Evolutionary conservation across 2,797 vertebrate species (phyloP), one percentile per base, ranked within the genome.

Genomic region (Euphonia xanthogaster): DNA sequence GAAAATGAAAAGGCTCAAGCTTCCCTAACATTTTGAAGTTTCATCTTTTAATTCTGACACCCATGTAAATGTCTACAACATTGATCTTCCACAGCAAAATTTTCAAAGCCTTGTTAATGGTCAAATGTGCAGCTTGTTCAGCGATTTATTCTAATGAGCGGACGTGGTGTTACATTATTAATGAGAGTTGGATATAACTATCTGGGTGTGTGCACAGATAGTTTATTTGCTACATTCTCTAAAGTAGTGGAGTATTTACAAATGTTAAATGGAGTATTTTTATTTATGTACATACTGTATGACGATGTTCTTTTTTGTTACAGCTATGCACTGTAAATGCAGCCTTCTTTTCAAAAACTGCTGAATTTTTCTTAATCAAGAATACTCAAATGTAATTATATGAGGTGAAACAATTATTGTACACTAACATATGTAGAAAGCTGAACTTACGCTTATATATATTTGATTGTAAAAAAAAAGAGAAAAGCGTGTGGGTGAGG

Each of bases 311-410:
- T 99, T 99, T 99, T 99, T 99, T 99, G 99, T 99, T 99, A 99
- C 99, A 99, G 99, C 99, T 99, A 99, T 99, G 99, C 99, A 99
- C 99, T 99, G 99, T 99, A 99, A 99, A 99, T 98, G 98, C 99
- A 99, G 99, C 99, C 98, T 99, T 99, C 98, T 98, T 99, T 99
- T 99, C 98, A 98, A 98, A 97, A 97, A 98, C 98, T 98, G 98
- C 98, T 96, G 97, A 98, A 97, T 96, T 98, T 99, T 99, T 99
- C 99, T 99, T 99, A 99, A 99, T 98, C 98, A 97, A 98, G 98
- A 99, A 98, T 99, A 99, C 99, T 98, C 97, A 99, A 99, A 98
- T 99, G 99, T 99, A 99, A 99, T 98, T 97, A 99, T 98, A 98
- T 98, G 98, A 98, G 97, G 98, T 98, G 97, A 99, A 98, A 98